Conservation (phyloP, 2,113 vertebrate species). For the Euleptes europaea region DNA sequence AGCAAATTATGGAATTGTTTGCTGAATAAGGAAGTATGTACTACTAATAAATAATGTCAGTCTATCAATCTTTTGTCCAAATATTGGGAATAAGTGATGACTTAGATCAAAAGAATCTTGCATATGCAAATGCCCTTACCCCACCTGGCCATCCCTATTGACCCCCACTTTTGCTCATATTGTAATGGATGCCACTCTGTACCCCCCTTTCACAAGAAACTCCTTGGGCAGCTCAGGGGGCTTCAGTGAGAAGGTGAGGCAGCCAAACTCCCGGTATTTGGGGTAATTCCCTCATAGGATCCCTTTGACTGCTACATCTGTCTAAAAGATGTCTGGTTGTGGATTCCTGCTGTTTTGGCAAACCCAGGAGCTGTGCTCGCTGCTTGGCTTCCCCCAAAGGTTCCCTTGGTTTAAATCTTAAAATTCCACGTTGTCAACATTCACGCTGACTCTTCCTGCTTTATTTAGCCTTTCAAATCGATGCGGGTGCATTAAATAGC, state of each 20-base stretch:
- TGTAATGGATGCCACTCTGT: neutral
- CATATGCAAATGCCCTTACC: neutral
- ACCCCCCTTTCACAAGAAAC: neutral
- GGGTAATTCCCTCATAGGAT: neutral
- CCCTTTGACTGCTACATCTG: neutral
- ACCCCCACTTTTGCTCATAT: neutral
- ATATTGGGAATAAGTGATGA: neutral
- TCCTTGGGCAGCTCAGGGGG: neutral
- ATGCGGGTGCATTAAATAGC: neutral
- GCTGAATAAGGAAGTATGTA: neutral
- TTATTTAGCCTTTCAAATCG: slow-evolving; percentile 3
- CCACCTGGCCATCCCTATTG: neutral
- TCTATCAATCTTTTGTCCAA: neutral
- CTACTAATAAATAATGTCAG: neutral
- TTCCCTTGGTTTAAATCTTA: slow-evolving; percentile 22
- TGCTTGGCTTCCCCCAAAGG: neutral
- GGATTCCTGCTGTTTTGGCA: neutral
- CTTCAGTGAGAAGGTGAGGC: neutral
- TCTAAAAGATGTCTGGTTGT: neutral
- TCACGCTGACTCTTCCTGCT: slow-evolving; percentile 11
- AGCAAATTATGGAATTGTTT: neutral
- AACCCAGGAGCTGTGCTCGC: neutral
- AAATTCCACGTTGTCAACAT: slow-evolving; percentile 1
- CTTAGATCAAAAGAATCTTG: neutral
- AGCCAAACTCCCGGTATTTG: neutral